Evolutionary conservation across 2,888 invertebrate species (phyloP).

Genomic region (Caenorhabditis sp.): DNA sequence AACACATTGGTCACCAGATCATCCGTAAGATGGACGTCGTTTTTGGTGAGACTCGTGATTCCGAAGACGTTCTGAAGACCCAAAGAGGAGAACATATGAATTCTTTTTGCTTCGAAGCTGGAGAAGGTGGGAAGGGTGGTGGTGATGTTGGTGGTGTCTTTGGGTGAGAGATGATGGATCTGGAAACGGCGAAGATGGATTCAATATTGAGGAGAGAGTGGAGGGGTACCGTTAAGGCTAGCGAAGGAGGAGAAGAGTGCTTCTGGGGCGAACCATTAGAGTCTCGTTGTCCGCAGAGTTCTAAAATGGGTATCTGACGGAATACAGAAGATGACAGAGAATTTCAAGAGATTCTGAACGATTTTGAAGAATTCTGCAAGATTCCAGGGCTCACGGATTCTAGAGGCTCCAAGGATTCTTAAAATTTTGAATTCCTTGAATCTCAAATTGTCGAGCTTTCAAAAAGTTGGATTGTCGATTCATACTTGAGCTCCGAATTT

Average conservation of each 20-base stretch:
- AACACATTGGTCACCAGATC: slow-evolving; percentile 6
- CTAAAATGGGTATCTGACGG: neutral
- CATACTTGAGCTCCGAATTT: no score
- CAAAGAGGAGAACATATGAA: neutral
- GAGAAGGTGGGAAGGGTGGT: slow-evolving; percentile 14
- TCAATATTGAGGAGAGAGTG: no score
- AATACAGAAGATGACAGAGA: no score
- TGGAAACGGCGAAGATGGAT: neutral
- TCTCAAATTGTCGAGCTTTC: no score
- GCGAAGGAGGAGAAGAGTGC: neutral
- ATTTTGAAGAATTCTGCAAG: no score
- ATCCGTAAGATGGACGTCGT: neutral
- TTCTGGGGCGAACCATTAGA: neutral
- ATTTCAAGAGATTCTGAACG: no score
- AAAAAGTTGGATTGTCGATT: no score
- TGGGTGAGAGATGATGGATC: slow-evolving; percentile 5
- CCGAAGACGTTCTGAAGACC: neutral
- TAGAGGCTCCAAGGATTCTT: no score
- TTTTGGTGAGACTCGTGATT: neutral
- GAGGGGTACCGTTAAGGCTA: neutral
- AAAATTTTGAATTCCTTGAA: no score
- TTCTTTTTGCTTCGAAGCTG: neutral
- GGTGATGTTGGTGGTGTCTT: slow-evolving; percentile 15
- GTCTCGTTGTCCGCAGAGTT: slow-evolving; percentile 14
- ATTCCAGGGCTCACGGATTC: no score